Percentiles rank a stretch among this genome's conserved stretches.
Conservation (phyloP, 2,113 vertebrate genomes). For the Ptilorrhoa leucosticta region DNA sequence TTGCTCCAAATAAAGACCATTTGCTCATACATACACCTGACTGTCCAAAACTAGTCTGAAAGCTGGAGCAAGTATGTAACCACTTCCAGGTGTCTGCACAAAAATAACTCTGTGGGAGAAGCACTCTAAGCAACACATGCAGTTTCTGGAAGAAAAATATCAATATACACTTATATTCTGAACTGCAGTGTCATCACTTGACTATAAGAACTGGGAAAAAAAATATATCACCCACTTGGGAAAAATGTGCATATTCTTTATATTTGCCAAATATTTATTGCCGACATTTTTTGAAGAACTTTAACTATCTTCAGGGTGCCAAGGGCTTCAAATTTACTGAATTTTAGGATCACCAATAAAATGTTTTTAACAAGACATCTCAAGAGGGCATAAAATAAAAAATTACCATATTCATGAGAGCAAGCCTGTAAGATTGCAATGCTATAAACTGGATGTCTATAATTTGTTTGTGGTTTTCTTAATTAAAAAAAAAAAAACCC, state of each 20-base stretch:
- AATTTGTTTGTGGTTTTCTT: constrained; percentile 81
- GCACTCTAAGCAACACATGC: constrained; percentile 54
- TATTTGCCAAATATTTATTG: constrained; percentile 78
- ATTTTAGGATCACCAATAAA: constrained; percentile 83
- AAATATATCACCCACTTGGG: constrained; percentile 74
- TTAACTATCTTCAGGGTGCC: constrained; percentile 78
- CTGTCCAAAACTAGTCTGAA: constrained; percentile 77
- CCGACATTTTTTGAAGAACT: constrained; percentile 77
- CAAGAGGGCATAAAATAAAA: constrained; percentile 83
- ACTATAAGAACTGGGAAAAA: constrained; percentile 62
- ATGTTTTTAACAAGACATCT: constrained; percentile 85
- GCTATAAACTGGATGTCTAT: constrained; percentile 80
- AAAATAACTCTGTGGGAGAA: constrained; percentile 79
- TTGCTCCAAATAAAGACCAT: constrained; percentile 89
- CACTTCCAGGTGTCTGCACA: constrained; percentile 87
- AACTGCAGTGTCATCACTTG: constrained; percentile 80
- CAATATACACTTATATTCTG: constrained; percentile 75
- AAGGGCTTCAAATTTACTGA: constrained; percentile 80
- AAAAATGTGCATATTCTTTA: constrained; percentile 83
- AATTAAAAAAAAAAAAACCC: constrained; percentile 70
- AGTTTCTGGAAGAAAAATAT: constrained; percentile 73
- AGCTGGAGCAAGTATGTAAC: constrained; percentile 73
- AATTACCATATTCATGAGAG: constrained; percentile 86
- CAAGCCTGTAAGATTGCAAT: constrained; percentile 78
- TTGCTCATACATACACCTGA: constrained; percentile 86